Evolutionary conservation across 1,140 invertebrate species (phyloP).

Genomic region (Leptinotarsa lineolata): DNA sequence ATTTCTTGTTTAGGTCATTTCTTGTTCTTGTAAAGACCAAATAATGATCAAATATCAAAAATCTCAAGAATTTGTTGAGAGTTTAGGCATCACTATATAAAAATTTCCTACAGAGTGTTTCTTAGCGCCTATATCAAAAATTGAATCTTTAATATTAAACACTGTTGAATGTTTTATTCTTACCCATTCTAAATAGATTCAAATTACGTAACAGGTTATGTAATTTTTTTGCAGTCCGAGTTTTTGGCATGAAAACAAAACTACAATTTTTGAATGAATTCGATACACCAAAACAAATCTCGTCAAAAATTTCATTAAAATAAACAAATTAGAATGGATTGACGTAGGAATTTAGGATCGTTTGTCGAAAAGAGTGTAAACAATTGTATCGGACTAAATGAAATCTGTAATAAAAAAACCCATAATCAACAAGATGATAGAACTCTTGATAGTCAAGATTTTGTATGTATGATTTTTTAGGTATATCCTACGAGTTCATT

Average conservation of each 20-base stretch:
- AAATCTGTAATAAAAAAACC: constrained; percentile 7
- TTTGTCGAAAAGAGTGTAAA: constrained; percentile 9
- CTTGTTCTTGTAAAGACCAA: too few relatives aligned
- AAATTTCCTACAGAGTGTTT: too few relatives aligned
- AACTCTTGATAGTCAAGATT: background rate
- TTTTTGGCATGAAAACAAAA: constrained; percentile 21
- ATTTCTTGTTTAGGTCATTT: too few relatives aligned
- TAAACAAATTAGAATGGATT: constrained; percentile 9
- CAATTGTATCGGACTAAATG: background rate
- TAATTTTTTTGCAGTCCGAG: constrained; percentile 22
- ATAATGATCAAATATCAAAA: too few relatives aligned
- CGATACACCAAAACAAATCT: constrained; percentile 24
- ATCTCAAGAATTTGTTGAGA: too few relatives aligned
- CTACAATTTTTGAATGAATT: constrained; percentile 22
- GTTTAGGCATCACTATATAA: too few relatives aligned
- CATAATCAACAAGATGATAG: background rate
- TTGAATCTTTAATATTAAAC: too few relatives aligned
- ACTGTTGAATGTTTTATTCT: too few relatives aligned
- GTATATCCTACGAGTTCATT: background rate
- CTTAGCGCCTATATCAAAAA: too few relatives aligned
- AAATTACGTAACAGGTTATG: background rate
- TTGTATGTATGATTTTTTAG: background rate
- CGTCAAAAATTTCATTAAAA: background rate
- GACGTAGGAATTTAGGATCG: constrained; percentile 6
- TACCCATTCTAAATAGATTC: too few relatives aligned